Evolutionary conservation across 2,797 vertebrate species (phyloP).

Genomic region (Uromys caudimaculatus): DNA sequence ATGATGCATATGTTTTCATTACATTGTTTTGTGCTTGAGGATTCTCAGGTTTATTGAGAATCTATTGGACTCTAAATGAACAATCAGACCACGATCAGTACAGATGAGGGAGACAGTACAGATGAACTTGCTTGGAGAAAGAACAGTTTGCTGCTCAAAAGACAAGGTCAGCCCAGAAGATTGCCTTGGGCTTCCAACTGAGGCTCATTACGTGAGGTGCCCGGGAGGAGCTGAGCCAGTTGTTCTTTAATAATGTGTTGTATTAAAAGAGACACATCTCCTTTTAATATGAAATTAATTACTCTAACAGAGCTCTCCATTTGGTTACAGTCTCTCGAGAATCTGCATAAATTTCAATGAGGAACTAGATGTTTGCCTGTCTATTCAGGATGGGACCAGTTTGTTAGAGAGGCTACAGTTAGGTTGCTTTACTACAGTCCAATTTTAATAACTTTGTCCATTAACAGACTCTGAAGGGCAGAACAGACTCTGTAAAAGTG

Average conservation of each 20-base stretch:
- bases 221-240: neutral
- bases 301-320: neutral
- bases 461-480: neutral
- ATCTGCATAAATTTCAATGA: neutral
- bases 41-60: neutral
- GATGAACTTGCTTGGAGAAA: neutral
- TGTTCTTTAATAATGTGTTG: neutral
- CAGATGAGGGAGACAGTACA: neutral
- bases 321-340: neutral
- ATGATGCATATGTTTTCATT: neutral
- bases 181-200: neutral
- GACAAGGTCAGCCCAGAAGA: neutral
- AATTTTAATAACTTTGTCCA: neutral
- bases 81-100: neutral
- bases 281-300: neutral
- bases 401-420: neutral
- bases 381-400: neutral
- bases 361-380: neutral
- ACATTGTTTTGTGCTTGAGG: neutral
- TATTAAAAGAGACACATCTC: neutral
- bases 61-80: neutral
- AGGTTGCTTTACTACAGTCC: neutral
- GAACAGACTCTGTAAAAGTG: neutral
- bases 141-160: neutral
- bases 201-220: neutral